Conservation (phyloP, 2,797 vertebrate genomes). For the Naso thynnoides region DNA sequence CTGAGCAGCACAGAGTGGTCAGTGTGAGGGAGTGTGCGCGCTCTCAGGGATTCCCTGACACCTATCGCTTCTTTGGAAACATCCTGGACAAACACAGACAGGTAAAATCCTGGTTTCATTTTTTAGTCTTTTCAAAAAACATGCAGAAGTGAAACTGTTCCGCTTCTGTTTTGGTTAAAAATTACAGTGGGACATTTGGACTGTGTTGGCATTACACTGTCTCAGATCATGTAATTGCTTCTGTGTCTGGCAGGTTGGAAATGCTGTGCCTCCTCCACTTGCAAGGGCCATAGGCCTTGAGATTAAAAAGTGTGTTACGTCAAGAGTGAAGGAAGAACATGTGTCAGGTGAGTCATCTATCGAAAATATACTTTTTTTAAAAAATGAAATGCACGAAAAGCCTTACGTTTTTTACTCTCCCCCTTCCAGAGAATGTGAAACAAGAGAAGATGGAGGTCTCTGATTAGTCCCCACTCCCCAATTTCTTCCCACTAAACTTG, state of each 20-base stretch:
- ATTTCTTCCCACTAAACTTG: conserved; percentile 23
- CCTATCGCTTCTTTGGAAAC: conserved; percentile 96
- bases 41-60: conserved; percentile 97
- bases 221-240: not conserved
- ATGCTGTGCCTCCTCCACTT: conserved; percentile 95
- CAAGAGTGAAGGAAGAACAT: conserved; percentile 85
- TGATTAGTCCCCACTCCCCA: conserved; percentile 76
- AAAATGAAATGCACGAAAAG: not conserved
- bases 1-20: conserved; percentile 97
- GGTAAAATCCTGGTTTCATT: conserved; percentile 71
- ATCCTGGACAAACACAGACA: conserved; percentile 97
- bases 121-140: too few relatives aligned
- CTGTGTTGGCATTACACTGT: not conserved
- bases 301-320: conserved; percentile 88
- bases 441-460: conserved; percentile 86
- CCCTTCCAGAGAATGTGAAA: conserved; percentile 81
- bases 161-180: not conserved
- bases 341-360: conserved; percentile 76
- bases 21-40: conserved; percentile 96
- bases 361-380: not conserved
- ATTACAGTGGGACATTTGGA: not conserved
- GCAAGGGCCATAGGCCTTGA: conserved; percentile 95
- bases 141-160: not conserved
- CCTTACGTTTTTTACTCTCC: fast-evolving
- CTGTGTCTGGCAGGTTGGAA: conserved; percentile 88